Conservation (phyloP, 1,140 invertebrate species). For the Nautilus pompilius region DNA sequence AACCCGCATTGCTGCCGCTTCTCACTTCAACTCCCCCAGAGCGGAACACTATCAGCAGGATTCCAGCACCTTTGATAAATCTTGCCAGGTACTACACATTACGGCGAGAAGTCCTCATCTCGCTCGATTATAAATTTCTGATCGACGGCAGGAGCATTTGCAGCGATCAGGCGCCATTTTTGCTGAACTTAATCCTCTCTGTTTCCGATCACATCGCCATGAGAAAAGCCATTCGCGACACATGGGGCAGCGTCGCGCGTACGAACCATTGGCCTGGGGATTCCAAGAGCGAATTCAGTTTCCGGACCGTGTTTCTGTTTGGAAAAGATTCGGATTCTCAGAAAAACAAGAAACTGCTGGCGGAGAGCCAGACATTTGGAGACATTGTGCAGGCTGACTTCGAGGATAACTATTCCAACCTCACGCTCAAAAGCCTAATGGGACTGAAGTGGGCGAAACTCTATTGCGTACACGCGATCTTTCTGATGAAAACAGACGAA, state of each 20-base stretch:
- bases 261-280: conserved; percentile 2
- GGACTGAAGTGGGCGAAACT: conserved; percentile 22
- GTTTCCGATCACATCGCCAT: background rate
- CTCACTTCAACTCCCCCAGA: no score
- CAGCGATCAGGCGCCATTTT: background rate
- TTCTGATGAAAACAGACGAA: conserved; percentile 30
- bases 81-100: conserved; percentile 5
- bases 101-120: background rate
- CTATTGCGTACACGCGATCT: conserved; percentile 19
- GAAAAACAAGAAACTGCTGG: background rate
- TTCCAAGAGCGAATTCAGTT: conserved; percentile 6
- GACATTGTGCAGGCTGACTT: conserved; percentile 31
- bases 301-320: conserved; percentile 18
- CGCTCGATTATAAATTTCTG: background rate
- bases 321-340: conserved; percentile 4
- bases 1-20: no score
- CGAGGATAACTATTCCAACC: conserved; percentile 23
- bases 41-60: no score
- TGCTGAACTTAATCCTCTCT: background rate
- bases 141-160: background rate
- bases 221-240: conserved; percentile 8
- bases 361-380: conserved; percentile 16
- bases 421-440: conserved; percentile 24
- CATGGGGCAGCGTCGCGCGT: conserved; percentile 4
- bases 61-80: no score